A percentile compares a stretch with the other conserved stretches of the same genome.
These are phyloP conservation scores for Acronicta aceris DNA, from an alignment of 2,888 invertebrate genomes.

Conservation along the genomic window DNA sequence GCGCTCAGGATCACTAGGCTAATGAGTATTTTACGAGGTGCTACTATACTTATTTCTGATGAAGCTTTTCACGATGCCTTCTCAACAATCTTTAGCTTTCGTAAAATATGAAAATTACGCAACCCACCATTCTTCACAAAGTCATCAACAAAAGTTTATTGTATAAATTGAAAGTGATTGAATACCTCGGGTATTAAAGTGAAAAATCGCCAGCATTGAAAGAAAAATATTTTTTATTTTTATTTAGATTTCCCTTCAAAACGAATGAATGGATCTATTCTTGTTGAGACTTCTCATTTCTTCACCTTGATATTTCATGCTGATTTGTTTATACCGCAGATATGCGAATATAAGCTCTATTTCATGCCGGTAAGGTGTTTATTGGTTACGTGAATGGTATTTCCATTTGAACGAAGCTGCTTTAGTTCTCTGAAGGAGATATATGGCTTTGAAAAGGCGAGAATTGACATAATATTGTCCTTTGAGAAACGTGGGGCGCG, in stretches of 20 bases:
- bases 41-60: no score
- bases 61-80: no score
- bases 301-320: slow-evolving; percentile 57
- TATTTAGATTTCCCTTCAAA: slow-evolving; percentile 61
- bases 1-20: no score
- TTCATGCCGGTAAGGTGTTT: slow-evolving; percentile 48
- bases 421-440: slow-evolving; percentile 67
- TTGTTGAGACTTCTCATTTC: slow-evolving; percentile 63
- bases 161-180: slow-evolving; percentile 41
- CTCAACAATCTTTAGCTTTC: not conserved
- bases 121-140: slow-evolving; percentile 28
- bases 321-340: slow-evolving; percentile 45
- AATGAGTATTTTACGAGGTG: no score
- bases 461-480: slow-evolving; percentile 79
- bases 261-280: slow-evolving; percentile 64
- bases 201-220: slow-evolving; percentile 51
- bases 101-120: slow-evolving; percentile 9
- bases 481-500: slow-evolving; percentile 62
- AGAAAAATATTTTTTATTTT: slow-evolving; percentile 55
- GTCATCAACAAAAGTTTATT: slow-evolving; percentile 19
- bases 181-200: slow-evolving; percentile 32
- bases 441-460: slow-evolving; percentile 72
- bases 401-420: slow-evolving; percentile 72
- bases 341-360: slow-evolving; percentile 48
- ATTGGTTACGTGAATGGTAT: slow-evolving; percentile 52